Percentiles rank a stretch among this genome's conserved stretches.
These are phyloP conservation scores for Syngnathus acus DNA, from an alignment of 2,797 vertebrate genomes.

Conservation along the genomic window DNA sequence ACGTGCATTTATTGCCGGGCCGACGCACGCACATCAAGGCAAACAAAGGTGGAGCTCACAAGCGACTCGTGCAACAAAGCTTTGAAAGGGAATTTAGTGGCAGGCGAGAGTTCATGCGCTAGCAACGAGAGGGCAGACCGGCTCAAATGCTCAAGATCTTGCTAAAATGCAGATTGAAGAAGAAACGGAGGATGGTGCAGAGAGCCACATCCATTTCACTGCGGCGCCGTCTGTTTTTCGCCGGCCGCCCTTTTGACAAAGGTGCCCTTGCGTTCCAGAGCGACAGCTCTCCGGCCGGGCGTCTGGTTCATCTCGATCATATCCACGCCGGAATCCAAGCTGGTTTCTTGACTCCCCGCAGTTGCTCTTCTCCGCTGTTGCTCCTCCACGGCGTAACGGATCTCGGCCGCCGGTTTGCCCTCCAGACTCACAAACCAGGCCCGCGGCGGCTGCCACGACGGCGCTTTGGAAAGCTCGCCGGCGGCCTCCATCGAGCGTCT, in stretches of 20 bases:
- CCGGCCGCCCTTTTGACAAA: conserved; percentile 75
- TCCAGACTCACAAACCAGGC: conserved; percentile 95
- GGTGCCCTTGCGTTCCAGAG: conserved; percentile 76
- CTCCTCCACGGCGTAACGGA: conserved; percentile 77
- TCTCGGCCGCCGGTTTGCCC: conserved; percentile 83
- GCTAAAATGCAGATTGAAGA: too few species aligned
- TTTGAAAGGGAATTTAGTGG: too few species aligned
- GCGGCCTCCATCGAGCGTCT: conserved; percentile 71
- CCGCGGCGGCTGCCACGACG: conserved; percentile 74
- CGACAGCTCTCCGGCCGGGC: conserved; percentile 48
- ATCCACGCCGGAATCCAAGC: conserved; percentile 87
- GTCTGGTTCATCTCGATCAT: conserved; percentile 80
- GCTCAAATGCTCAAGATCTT: too few species aligned
- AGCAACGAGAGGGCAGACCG: too few species aligned
- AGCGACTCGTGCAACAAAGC: too few species aligned
- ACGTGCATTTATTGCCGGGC: too few species aligned
- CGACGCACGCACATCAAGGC: too few species aligned
- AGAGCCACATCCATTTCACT: conserved; percentile 20
- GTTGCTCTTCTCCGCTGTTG: conserved; percentile 74
- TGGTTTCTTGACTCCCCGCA: conserved; percentile 77
- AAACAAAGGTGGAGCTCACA: too few species aligned
- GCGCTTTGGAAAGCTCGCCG: conserved; percentile 71
- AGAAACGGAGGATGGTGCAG: too few species aligned
- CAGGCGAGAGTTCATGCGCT: too few species aligned
- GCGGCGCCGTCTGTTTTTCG: conserved; percentile 61